These are phyloP conservation scores for Helarctos malayanus DNA, from an alignment of 2,797 vertebrate species.

Conservation along the genomic window DNA sequence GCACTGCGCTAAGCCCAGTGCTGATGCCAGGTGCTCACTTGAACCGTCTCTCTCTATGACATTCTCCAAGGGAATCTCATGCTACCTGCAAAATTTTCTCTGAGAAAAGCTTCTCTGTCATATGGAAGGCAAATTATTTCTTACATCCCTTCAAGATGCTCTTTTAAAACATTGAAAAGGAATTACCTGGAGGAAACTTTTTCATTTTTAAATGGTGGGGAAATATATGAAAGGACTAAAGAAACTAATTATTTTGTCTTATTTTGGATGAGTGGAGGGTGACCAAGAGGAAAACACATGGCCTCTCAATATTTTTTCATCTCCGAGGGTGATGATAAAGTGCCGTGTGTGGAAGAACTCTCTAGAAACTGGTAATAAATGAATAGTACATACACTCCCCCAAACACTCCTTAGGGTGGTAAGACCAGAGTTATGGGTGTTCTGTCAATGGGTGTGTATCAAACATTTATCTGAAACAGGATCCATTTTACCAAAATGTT, in stretches of 20 bases:
- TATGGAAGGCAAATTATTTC: not conserved
- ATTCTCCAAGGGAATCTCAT: not conserved
- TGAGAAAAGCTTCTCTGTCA: not conserved
- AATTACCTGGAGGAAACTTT: conserved; percentile 20
- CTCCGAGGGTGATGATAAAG: not conserved
- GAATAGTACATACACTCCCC: not conserved
- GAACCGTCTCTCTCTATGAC: not conserved
- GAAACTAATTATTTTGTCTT: conserved; percentile 39
- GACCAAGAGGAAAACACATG: not conserved
- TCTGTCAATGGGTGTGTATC: not conserved
- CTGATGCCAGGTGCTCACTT: not conserved
- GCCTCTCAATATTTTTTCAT: not conserved
- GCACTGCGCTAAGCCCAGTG: not conserved
- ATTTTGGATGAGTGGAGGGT: not conserved
- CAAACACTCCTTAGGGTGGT: not conserved
- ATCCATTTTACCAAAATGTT: not conserved
- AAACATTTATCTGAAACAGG: not conserved
- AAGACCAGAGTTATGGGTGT: not conserved
- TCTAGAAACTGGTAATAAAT: not conserved
- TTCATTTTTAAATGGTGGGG: conserved; percentile 6
- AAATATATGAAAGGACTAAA: not conserved
- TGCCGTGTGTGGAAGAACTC: not conserved
- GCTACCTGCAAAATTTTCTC: not conserved
- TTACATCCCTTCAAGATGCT: not conserved
- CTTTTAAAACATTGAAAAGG: conserved; percentile 3